phyloP scores from a whole-genome alignment of 2,888 invertebrate species.

The Tigriopus californicus region DNA sequence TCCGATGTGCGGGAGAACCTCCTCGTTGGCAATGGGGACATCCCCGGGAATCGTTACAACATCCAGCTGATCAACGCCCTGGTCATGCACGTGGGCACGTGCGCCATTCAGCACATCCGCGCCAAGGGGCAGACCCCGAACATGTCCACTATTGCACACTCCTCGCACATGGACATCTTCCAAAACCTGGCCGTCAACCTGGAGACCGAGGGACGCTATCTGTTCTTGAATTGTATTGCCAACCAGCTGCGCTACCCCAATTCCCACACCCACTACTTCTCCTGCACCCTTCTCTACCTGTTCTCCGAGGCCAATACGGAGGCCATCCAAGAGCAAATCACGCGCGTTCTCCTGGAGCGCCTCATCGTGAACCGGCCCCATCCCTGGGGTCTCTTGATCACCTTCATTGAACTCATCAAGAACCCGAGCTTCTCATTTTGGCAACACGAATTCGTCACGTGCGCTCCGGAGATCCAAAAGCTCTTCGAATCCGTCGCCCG shows the following conservation, averaged over 20 bases:
- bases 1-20: slow-evolving; percentile 76
- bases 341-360: slow-evolving; percentile 81
- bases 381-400: slow-evolving; percentile 96
- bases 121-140: slow-evolving; percentile 78
- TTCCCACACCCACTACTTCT: slow-evolving; percentile 99
- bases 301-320: slow-evolving; percentile 95
- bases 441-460: slow-evolving; percentile 97
- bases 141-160: slow-evolving; percentile 94
- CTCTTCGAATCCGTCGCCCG: slow-evolving; percentile 55
- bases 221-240: slow-evolving; percentile 94
- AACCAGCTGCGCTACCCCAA: slow-evolving; percentile 98
- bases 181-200: slow-evolving; percentile 95
- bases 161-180: slow-evolving; percentile 98
- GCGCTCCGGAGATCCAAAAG: slow-evolving; percentile 99
- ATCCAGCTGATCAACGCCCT: slow-evolving; percentile 90
- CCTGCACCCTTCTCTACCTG: slow-evolving; percentile 84
- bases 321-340: slow-evolving; percentile 95
- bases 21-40: slow-evolving; percentile 37
- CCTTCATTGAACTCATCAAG: slow-evolving; percentile 96
- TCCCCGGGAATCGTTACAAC: slow-evolving; percentile 70
- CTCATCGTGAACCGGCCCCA: slow-evolving; percentile 96
- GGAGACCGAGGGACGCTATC: slow-evolving; percentile 84
- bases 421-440: slow-evolving; percentile 97
- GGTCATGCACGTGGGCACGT: slow-evolving; percentile 90
- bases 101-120: slow-evolving; percentile 79